Evolutionary conservation across 2,888 invertebrate genomes (phyloP).

Genomic region (Polyommatus icarus): DNA sequence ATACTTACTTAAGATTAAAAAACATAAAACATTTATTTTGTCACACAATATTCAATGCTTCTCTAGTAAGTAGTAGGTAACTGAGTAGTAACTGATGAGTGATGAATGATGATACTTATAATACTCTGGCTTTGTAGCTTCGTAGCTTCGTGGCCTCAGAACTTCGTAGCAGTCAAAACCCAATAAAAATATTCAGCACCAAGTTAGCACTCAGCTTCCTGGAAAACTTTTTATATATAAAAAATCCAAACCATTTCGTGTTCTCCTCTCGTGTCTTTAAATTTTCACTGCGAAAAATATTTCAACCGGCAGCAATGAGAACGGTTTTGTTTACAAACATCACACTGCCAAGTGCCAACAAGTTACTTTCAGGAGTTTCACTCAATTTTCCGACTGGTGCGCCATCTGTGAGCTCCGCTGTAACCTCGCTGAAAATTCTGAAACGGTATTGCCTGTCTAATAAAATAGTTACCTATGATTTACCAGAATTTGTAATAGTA

Average conservation of each 20-base stretch:
- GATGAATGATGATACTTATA: too few relatives aligned
- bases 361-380: background rate
- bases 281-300: background rate
- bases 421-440: background rate
- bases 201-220: too few relatives aligned
- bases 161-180: too few relatives aligned
- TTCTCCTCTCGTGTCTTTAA: background rate
- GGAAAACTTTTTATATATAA: background rate
- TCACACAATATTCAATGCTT: too few relatives aligned
- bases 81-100: too few relatives aligned
- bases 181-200: too few relatives aligned
- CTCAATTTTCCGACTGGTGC: background rate
- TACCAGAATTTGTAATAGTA: background rate
- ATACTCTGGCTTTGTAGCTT: too few relatives aligned
- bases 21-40: too few relatives aligned
- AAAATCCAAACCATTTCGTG: background rate
- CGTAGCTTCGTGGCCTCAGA: too few relatives aligned
- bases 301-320: background rate
- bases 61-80: too few relatives aligned
- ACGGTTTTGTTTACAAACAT: constrained; percentile 1
- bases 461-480: background rate
- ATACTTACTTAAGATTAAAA: too few relatives aligned
- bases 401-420: constrained; percentile 1
- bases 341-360: background rate
- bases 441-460: background rate